These are phyloP conservation scores for Penaeus monodon DNA, from an alignment of 2,888 invertebrate species.

Conservation along the genomic window DNA sequence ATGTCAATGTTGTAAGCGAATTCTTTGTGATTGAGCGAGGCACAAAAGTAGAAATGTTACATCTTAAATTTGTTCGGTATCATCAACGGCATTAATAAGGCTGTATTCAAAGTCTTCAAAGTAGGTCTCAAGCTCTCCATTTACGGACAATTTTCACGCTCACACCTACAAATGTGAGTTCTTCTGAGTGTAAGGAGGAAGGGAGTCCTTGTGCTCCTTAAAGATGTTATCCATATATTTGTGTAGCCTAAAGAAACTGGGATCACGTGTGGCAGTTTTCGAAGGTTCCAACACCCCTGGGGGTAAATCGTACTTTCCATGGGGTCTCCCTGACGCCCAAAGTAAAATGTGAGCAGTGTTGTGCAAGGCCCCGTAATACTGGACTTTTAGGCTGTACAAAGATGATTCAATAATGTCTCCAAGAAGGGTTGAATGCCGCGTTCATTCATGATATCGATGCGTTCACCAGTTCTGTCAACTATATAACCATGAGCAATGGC, in stretches of 20 bases:
- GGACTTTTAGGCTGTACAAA: conserved; percentile 64
- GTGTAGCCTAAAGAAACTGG: no score
- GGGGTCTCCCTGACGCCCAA: conserved; percentile 68
- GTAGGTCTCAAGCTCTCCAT: conserved; percentile 70
- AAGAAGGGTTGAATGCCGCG: conserved; percentile 65
- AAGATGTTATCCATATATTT: no score
- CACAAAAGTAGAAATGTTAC: conserved; percentile 62
- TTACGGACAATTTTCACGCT: conserved; percentile 72
- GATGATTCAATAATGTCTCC: conserved; percentile 66
- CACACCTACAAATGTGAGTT: conserved; percentile 52
- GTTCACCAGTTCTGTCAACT: conserved; percentile 51
- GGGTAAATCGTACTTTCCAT: conserved; percentile 69
- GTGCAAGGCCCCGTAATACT: conserved; percentile 62
- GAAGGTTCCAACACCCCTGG: conserved; percentile 72
- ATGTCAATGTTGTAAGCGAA: conserved; percentile 66
- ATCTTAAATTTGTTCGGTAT: conserved; percentile 41
- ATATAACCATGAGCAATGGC: conserved; percentile 75
- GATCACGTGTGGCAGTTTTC: conserved; percentile 78
- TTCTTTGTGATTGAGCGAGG: conserved; percentile 67
- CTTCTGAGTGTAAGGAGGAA: conserved; percentile 76
- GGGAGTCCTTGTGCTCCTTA: conserved; percentile 76
- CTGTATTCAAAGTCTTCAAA: no score
- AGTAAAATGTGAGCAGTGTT: conserved; percentile 43
- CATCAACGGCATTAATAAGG: conserved; percentile 68
- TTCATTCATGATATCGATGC: conserved; percentile 63